Evolutionary conservation across 2,888 invertebrate genomes (phyloP).

Genomic region (Dermolepida albohirtum): DNA sequence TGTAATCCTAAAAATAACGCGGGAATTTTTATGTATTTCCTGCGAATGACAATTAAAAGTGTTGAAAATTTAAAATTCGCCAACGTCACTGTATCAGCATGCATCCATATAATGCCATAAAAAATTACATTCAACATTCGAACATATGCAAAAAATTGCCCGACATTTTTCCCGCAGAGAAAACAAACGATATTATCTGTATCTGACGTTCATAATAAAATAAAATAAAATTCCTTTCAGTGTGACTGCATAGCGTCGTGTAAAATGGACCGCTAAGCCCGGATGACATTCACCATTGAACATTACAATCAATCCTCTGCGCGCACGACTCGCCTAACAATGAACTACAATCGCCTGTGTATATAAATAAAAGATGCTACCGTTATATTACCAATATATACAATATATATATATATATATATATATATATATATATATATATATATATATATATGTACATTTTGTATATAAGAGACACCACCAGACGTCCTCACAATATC

Average conservation of each 20-base stretch:
- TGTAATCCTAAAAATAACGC: no score
- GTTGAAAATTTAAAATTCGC: constrained; percentile 18
- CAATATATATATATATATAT: constrained; percentile 3
- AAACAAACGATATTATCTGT: constrained; percentile 48
- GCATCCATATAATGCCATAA: constrained; percentile 28
- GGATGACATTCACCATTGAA: constrained; percentile 45
- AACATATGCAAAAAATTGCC: constrained; percentile 24
- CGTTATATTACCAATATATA: constrained; percentile 43
- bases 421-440: constrained; percentile 20
- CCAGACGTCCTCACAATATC: constrained; percentile 34
- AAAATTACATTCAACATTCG: constrained; percentile 5
- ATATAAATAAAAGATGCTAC: constrained; percentile 49
- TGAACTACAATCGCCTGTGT: constrained; percentile 47
- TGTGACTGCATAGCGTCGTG: constrained; percentile 43
- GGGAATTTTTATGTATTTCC: neutral
- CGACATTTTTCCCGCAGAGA: constrained; percentile 35
- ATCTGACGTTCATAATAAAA: constrained; percentile 47
- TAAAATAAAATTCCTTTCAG: constrained; percentile 47
- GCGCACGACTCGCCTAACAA: constrained; percentile 45
- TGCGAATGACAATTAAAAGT: neutral
- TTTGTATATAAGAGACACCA: constrained; percentile 12
- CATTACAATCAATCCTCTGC: constrained; percentile 49
- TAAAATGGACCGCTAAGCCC: constrained; percentile 48
- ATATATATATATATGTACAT: constrained; percentile 4
- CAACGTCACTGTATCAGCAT: constrained; percentile 13